Evolutionary conservation across 2,888 invertebrate genomes (phyloP).

Genomic region (Cynaeus angustus): DNA sequence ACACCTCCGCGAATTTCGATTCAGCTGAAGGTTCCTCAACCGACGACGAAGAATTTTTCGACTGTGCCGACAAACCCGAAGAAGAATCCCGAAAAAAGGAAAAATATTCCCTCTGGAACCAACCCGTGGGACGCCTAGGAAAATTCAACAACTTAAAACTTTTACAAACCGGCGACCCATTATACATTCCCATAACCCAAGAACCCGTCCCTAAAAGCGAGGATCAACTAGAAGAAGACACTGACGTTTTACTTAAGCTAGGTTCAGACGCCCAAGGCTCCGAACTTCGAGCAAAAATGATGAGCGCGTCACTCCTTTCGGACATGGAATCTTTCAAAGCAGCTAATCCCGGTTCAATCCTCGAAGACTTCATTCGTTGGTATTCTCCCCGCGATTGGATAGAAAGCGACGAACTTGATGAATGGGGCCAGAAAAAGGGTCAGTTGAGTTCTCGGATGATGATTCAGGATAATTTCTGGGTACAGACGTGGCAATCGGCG

Average conservation of each 20-base stretch:
- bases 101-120: slow-evolving; percentile 74
- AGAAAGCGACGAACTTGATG: slow-evolving; percentile 73
- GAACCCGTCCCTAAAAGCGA: slow-evolving; percentile 98
- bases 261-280: slow-evolving; percentile 90
- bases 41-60: slow-evolving; percentile 87
- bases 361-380: slow-evolving; percentile 98
- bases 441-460: slow-evolving; percentile 91
- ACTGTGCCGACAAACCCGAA: slow-evolving; percentile 76
- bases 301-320: slow-evolving; percentile 94
- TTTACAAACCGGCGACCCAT: slow-evolving; percentile 79
- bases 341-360: slow-evolving; percentile 92
- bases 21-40: slow-evolving; percentile 70
- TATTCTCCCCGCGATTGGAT: slow-evolving; percentile 98
- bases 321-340: slow-evolving; percentile 99
- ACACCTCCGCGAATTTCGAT: slow-evolving; percentile 67
- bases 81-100: slow-evolving; percentile 66
- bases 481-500: slow-evolving; percentile 91
- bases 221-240: slow-evolving; percentile 95
- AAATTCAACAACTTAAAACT: slow-evolving; percentile 81
- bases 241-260: slow-evolving; percentile 89
- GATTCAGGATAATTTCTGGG: slow-evolving; percentile 90
- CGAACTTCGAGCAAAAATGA: slow-evolving; percentile 91
- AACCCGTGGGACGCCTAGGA: slow-evolving; percentile 79
- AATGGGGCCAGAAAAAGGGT: slow-evolving; percentile 77
- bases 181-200: slow-evolving; percentile 89